Evolutionary conservation across 2,888 invertebrate species (phyloP).

Genomic region (Rhagophthalmus giganteus): DNA sequence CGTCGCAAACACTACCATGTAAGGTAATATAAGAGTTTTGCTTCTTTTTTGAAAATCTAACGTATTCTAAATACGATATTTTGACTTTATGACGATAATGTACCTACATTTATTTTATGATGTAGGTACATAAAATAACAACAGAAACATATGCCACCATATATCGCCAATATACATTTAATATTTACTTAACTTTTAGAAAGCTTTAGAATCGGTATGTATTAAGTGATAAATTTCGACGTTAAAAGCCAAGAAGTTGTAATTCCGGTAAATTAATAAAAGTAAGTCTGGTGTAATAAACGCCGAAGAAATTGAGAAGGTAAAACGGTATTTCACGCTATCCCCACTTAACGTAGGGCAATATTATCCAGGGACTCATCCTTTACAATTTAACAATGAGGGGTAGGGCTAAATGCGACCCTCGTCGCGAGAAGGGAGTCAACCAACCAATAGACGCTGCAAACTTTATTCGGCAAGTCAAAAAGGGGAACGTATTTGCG

Average conservation of each 20-base stretch:
- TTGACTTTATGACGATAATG: neutral
- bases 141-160: no score
- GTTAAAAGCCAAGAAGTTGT: neutral
- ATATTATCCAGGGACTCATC: constrained; percentile 18
- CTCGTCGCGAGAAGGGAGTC: constrained; percentile 23
- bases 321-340: constrained; percentile 1
- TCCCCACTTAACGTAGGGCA: constrained; percentile 9
- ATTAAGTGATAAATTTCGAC: no score
- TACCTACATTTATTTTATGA: neutral
- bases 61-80: no score
- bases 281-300: neutral
- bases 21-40: no score
- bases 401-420: constrained; percentile 23
- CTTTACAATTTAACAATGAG: constrained; percentile 18
- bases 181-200: no score
- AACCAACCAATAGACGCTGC: constrained; percentile 20
- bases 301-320: constrained; percentile 1
- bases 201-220: no score
- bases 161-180: no score
- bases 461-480: constrained; percentile 27
- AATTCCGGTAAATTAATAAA: neutral
- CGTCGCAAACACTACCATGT: no score
- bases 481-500: constrained; percentile 29
- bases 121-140: neutral
- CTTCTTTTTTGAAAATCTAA: no score